Evolutionary conservation across 2,888 invertebrate genomes (phyloP).

Genomic region (Andrena minutula): DNA sequence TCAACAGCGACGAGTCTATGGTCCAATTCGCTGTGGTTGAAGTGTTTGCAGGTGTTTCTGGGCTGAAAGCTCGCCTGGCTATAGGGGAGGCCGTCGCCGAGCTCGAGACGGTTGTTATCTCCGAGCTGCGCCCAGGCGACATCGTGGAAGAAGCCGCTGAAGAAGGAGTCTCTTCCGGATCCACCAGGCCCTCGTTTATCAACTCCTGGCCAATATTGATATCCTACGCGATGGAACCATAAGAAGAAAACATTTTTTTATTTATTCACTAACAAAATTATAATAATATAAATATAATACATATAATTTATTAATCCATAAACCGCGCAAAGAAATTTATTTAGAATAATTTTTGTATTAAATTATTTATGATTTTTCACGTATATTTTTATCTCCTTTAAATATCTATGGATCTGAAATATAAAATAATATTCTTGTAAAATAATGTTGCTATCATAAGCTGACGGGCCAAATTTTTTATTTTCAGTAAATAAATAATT

Average conservation of each 20-base stretch:
- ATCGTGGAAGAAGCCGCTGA: conserved; percentile 74
- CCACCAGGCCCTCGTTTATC: conserved; percentile 87
- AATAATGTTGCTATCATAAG: no score
- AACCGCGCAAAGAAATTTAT: no score
- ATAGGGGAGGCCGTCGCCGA: conserved; percentile 77
- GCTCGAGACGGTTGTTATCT: conserved; percentile 73
- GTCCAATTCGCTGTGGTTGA: not conserved
- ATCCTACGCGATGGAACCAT: conserved; percentile 80
- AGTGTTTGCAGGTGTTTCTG: not conserved
- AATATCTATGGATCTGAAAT: no score
- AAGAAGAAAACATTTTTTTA: not conserved
- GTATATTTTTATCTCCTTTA: no score
- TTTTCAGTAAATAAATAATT: no score
- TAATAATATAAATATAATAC: no score
- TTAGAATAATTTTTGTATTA: no score
- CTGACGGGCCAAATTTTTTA: no score
- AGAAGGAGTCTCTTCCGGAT: conserved; percentile 76
- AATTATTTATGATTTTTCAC: no score
- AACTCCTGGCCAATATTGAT: conserved; percentile 88
- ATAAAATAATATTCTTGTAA: no score
- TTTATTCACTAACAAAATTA: no score
- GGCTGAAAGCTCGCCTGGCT: conserved; percentile 13
- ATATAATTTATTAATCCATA: no score
- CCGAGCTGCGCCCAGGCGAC: conserved; percentile 75
- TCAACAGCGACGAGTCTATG: not conserved